These are phyloP conservation scores for Dorcus hopei DNA, from an alignment of 2,888 invertebrate genomes.

Conservation along the genomic window DNA sequence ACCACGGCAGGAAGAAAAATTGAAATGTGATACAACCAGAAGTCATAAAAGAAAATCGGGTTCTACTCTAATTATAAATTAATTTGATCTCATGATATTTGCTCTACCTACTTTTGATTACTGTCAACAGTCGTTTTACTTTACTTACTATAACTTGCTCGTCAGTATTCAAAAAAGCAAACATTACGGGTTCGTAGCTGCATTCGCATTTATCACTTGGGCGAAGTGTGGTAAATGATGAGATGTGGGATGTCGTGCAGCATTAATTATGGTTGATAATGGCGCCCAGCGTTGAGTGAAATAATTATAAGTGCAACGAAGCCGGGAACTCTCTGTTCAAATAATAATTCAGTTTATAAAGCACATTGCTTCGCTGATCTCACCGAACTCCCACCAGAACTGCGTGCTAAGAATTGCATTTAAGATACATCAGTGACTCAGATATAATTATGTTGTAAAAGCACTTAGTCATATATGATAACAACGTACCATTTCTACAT, in stretches of 20 bases:
- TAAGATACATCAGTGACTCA: slow-evolving; percentile 30
- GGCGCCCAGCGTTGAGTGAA: slow-evolving; percentile 35
- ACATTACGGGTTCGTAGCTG: slow-evolving; percentile 3
- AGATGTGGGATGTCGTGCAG: slow-evolving; percentile 32
- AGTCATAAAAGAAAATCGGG: too few species aligned
- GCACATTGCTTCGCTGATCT: slow-evolving; percentile 36
- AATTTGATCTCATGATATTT: too few species aligned
- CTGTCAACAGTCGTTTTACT: too few species aligned
- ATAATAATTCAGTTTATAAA: slow-evolving; percentile 36
- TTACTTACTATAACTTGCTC: too few species aligned
- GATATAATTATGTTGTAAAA: slow-evolving; percentile 27
- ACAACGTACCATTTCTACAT: not conserved
- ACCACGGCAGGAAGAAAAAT: too few species aligned
- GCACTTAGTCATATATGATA: slow-evolving; percentile 25
- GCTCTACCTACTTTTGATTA: too few species aligned
- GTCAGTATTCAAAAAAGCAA: too few species aligned
- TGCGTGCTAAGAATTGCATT: slow-evolving; percentile 38
- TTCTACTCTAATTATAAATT: too few species aligned
- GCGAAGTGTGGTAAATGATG: slow-evolving; percentile 30
- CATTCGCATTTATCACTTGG: slow-evolving; percentile 33
- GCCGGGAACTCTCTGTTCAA: slow-evolving; percentile 31
- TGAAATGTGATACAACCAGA: too few species aligned
- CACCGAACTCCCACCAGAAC: slow-evolving; percentile 36
- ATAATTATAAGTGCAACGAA: slow-evolving; percentile 34
- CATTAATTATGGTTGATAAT: slow-evolving; percentile 33